Evolutionary conservation across 2,888 invertebrate species (phyloP), one percentile per base, ranked within the genome.

Genomic region (Fissipunctia ypsillon): DNA sequence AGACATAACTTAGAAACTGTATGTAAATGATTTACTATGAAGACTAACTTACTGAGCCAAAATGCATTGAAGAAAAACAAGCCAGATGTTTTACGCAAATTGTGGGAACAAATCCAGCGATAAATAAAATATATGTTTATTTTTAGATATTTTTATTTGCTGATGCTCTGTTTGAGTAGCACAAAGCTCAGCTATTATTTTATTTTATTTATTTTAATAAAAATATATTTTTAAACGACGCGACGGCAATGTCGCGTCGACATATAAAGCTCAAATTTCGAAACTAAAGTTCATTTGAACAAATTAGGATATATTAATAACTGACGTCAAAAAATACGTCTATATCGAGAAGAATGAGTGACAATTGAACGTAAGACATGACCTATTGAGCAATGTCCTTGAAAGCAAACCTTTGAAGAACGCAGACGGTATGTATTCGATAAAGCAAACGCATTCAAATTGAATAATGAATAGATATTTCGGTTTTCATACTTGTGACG

Each of bases 21-120:
- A 84, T 82, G 80, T 56, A 73, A 84, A 83, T 85, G 80, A 78
- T 80, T 84, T 83, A 83, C 80, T 74, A 63, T 68, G 73, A 73
- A 72, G 69, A 66, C 70, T 81, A 75, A 81, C 71, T 78, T 61
- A 61, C 71, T 70, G 56, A 70, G 43, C 38, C 43, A 31, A 69
- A 60, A 76, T 68, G 65, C 73, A 79, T 76, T 79, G 56, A 74
- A 83, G 72, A 79, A 82, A 76, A 82, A 79, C 76, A 79, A 59
- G 54, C 57, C 22, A 76, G 73, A 80, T 73, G 56, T 59, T 78
- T 69, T 63, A 72, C 71, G 52, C 35, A 60, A 73, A 69, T 63
- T 73, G 57, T 72, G 56, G 57, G 78, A 72, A 31, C 50, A 57
- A 61, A 61, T 50, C 28, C 12, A 50, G 5, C n/a, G 5, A 63